Conservation (phyloP, 2,888 invertebrate genomes). For the Eretmocerus hayati region DNA sequence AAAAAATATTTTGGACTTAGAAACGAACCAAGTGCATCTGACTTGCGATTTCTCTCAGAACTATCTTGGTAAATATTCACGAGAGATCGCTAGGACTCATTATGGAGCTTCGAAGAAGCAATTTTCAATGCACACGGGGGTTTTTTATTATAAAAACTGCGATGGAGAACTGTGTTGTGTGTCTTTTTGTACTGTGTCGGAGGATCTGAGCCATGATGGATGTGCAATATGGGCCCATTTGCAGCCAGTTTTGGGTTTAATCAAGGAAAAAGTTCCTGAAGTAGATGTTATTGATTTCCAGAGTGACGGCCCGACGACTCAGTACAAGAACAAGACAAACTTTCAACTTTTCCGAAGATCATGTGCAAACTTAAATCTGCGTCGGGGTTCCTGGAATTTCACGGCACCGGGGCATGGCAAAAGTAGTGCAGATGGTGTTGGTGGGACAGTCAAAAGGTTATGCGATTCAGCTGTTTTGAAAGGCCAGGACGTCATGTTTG, state of each 20-base stretch:
- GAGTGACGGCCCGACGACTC: too few relatives aligned
- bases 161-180: slow-evolving; percentile 5
- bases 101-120: slow-evolving; percentile 15
- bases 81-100: slow-evolving; percentile 13
- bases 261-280: too few relatives aligned
- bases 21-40: slow-evolving; percentile 5
- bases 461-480: slow-evolving; percentile 10
- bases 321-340: too few relatives aligned
- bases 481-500: slow-evolving; percentile 4
- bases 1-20: slow-evolving; percentile 7
- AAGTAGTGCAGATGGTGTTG: slow-evolving; percentile 11
- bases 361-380: slow-evolving; percentile 1
- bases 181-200: slow-evolving; percentile 12
- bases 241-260: too few relatives aligned
- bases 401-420: slow-evolving; percentile 18
- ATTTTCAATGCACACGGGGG: slow-evolving; percentile 11
- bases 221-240: too few relatives aligned
- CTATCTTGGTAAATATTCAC: slow-evolving; percentile 15
- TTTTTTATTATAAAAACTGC: slow-evolving; percentile 10
- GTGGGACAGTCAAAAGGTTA: slow-evolving; percentile 10
- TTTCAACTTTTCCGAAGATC: too few relatives aligned
- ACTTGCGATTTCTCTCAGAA: slow-evolving; percentile 17
- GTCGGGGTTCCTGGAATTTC: slow-evolving; percentile 13
- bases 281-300: too few relatives aligned
- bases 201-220: slow-evolving; percentile 11